phyloP scores from a whole-genome alignment of 1,140 invertebrate species.

The Neoseiulus cucumeris region DNA sequence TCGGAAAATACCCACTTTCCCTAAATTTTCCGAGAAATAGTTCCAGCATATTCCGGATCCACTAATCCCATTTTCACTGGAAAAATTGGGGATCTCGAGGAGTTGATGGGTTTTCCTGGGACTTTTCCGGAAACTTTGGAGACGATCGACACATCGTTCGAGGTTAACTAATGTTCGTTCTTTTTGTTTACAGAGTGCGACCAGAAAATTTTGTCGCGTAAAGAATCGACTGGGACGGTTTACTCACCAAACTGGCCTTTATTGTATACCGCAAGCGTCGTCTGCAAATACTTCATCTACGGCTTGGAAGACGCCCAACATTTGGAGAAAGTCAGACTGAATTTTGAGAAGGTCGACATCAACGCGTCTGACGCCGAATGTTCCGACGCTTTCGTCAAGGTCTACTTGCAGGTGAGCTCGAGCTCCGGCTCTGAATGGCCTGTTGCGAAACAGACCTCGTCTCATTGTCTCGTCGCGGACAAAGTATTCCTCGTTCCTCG shows the following conservation, averaged over 20 bases:
- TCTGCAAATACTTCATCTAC: constrained; percentile 93
- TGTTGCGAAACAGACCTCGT: too few species aligned
- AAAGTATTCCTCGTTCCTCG: too few species aligned
- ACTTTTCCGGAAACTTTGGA: too few species aligned
- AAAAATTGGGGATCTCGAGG: too few species aligned
- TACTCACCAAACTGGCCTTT: constrained; percentile 88
- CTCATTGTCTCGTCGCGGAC: too few species aligned
- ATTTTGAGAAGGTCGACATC: constrained; percentile 73
- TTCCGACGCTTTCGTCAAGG: constrained; percentile 4
- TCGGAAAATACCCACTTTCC: too few species aligned
- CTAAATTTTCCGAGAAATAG: too few species aligned
- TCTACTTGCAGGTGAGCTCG: background rate
- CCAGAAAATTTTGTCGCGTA: constrained; percentile 81
- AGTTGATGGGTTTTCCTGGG: too few species aligned
- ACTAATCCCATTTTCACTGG: too few species aligned
- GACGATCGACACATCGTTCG: too few species aligned
- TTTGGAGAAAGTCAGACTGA: constrained; percentile 69
- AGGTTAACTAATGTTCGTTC: background rate
- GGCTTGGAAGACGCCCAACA: constrained; percentile 85
- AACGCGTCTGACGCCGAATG: constrained; percentile 35
- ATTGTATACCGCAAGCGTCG: constrained; percentile 76
- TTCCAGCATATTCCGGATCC: too few species aligned
- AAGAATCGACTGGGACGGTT: constrained; percentile 68
- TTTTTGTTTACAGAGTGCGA: constrained; percentile 51
- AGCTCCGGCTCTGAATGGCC: too few species aligned